Evolutionary conservation across 2,888 invertebrate genomes (phyloP).

Genomic region (Apodemia duryi): DNA sequence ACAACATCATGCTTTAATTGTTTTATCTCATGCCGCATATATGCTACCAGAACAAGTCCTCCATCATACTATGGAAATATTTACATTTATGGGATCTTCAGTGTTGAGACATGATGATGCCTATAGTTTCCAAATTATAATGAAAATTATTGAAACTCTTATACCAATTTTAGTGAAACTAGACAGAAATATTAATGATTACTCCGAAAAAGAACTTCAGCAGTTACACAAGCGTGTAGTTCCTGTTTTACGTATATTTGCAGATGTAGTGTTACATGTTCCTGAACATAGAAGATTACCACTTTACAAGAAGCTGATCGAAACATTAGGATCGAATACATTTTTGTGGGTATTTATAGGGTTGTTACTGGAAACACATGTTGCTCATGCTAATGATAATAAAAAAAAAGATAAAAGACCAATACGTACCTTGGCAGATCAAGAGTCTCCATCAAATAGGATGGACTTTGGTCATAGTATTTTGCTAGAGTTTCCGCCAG

Average conservation of each 20-base stretch:
- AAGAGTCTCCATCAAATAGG: conserved; percentile 75
- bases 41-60: conserved; percentile 91
- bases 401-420: conserved; percentile 54
- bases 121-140: conserved; percentile 96
- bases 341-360: conserved; percentile 86
- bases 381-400: conserved; percentile 75
- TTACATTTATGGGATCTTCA: conserved; percentile 98
- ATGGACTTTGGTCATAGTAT: conserved; percentile 85
- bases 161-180: conserved; percentile 89
- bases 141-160: conserved; percentile 92
- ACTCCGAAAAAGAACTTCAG: conserved; percentile 54
- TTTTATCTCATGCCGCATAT: conserved; percentile 88
- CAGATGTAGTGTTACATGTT: conserved; percentile 93
- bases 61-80: conserved; percentile 96
- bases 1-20: conserved; percentile 93
- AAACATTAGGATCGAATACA: conserved; percentile 82
- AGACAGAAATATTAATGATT: conserved; percentile 54
- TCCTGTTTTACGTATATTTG: conserved; percentile 91
- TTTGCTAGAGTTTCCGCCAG: conserved; percentile 82
- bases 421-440: conserved; percentile 52
- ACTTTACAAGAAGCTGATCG: conserved; percentile 88
- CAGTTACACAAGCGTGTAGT: conserved; percentile 72
- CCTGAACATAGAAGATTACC: conserved; percentile 94
- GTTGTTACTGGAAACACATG: conserved; percentile 85
- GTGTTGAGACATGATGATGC: conserved; percentile 95